Evolutionary conservation across 1,140 invertebrate species (phyloP).

Genomic region (Pseudomyrmex pallidus): DNA sequence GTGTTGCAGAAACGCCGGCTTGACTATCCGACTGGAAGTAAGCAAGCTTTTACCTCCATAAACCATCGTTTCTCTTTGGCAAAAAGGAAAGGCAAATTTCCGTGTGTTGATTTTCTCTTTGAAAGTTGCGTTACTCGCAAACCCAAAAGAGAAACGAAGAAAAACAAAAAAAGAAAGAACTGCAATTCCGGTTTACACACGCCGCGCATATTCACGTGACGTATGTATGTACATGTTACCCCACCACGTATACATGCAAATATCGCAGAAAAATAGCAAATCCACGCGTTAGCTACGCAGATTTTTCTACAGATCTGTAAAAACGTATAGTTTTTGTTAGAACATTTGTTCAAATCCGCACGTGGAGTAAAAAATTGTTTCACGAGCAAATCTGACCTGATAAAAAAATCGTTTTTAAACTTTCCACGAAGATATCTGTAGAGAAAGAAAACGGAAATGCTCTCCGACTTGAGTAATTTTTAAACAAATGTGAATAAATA

Average conservation of each 20-base stretch:
- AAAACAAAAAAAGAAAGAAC: constrained; percentile 2
- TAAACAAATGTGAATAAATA: too few species aligned
- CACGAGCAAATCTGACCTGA: too few species aligned
- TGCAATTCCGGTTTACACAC: neutral
- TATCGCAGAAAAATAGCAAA: constrained; percentile 3
- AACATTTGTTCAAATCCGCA: neutral
- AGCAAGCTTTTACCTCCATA: constrained; percentile 62
- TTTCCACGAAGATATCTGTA: too few species aligned
- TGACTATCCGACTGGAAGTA: constrained; percentile 72
- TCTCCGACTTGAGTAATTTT: too few species aligned
- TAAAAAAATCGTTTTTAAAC: too few species aligned
- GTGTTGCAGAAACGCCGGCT: constrained; percentile 77
- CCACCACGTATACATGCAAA: neutral
- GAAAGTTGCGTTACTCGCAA: constrained; percentile 11
- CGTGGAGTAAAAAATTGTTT: too few species aligned
- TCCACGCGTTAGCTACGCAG: neutral
- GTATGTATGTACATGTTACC: neutral
- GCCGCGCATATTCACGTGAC: neutral
- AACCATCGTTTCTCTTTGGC: constrained; percentile 41
- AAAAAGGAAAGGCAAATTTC: constrained; percentile 41
- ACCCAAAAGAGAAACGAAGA: neutral
- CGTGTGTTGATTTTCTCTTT: constrained; percentile 6
- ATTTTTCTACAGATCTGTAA: neutral
- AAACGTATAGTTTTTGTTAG: neutral
- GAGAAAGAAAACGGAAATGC: too few species aligned